Conservation (phyloP, 2,888 invertebrate genomes). For the Liopterus haemorrhoidalis region DNA sequence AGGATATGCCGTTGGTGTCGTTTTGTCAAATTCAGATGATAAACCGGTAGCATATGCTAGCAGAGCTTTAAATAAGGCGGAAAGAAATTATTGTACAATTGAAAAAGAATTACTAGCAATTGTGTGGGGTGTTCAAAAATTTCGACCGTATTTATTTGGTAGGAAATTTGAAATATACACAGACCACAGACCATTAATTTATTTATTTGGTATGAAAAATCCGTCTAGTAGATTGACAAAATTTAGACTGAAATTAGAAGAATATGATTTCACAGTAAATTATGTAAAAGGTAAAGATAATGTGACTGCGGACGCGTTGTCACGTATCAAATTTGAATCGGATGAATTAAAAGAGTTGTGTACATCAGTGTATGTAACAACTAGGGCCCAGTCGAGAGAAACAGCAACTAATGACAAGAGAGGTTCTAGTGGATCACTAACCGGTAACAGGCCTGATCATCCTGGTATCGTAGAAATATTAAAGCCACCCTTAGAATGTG, state of each 20-base stretch:
- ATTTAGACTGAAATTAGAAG: conserved; percentile 30
- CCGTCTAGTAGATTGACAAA: conserved; percentile 27
- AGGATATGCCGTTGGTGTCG: conserved; percentile 17
- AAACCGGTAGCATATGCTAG: conserved; percentile 13
- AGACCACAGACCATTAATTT: conserved; percentile 10
- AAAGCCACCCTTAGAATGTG: conserved; percentile 15
- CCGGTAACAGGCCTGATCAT: conserved; percentile 18
- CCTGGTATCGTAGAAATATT: conserved; percentile 24
- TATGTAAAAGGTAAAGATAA: conserved; percentile 30
- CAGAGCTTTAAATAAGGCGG: conserved; percentile 7
- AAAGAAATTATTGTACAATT: conserved; percentile 4
- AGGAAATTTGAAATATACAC: conserved; percentile 7
- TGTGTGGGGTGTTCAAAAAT: conserved; percentile 10
- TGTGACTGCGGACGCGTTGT: conserved; percentile 21
- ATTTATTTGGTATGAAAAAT: conserved; percentile 12
- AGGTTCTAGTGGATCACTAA: neutral
- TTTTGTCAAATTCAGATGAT: conserved; percentile 18
- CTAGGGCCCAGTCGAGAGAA: conserved; percentile 9
- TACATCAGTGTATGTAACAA: conserved; percentile 15
- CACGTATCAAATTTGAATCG: conserved; percentile 13
- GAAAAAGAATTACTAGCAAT: conserved; percentile 20
- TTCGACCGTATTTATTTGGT: conserved; percentile 10
- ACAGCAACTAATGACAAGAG: neutral
- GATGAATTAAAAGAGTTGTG: conserved; percentile 22
- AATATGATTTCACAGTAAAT: conserved; percentile 29